Evolutionary conservation across 2,113 vertebrate genomes (phyloP), one percentile per base, ranked within the genome.

Genomic region (Protobothrops flavoviridis): DNA sequence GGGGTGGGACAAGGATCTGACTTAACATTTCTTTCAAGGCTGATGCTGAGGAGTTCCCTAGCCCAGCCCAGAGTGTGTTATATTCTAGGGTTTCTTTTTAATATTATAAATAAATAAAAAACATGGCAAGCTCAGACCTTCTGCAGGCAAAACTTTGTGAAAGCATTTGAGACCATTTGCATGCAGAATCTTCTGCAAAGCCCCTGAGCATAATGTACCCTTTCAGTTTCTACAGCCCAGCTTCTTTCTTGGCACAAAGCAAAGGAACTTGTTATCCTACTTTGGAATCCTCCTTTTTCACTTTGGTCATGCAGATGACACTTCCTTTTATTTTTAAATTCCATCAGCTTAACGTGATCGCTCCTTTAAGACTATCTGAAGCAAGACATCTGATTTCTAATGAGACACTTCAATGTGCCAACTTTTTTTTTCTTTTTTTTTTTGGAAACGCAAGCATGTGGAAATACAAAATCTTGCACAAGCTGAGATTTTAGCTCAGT

Each of bases 321-420:
- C 55, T 59, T 92, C 55, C 92, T 85, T 93, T 86, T 91, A 91
- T 89, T 93, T 94, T 91, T 89, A 86, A 94, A 93, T 50, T 5
- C 1, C 0, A 55, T 91, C 90, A 64, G 92, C 90, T 69, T 93
- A 43, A 55, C 10, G 3, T 69, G 85, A 85, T 50, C 33, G 56
- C 13, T 26, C 24, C 33, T 43, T n/a, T 57, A 61, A 85, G 17
- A 45, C 48, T 13, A 85, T 52, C 24, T 87, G 81, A 81, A 87
- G 57, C 93, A 86, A 39, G 59, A 24, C 6, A 1, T 48, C 90
- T 24, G 61, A 26, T 94, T 92, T 92, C 24, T 48, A 23, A 50
- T 26, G 55, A 89, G 24, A 21, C 64, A 23, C 45, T 29, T 29
- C 39, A 5, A 9, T 3, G 59, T 53, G 21, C n/a, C 86, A 57